These are phyloP conservation scores for Dipus sagitta DNA, from an alignment of 2,797 vertebrate genomes.

Conservation along the genomic window DNA sequence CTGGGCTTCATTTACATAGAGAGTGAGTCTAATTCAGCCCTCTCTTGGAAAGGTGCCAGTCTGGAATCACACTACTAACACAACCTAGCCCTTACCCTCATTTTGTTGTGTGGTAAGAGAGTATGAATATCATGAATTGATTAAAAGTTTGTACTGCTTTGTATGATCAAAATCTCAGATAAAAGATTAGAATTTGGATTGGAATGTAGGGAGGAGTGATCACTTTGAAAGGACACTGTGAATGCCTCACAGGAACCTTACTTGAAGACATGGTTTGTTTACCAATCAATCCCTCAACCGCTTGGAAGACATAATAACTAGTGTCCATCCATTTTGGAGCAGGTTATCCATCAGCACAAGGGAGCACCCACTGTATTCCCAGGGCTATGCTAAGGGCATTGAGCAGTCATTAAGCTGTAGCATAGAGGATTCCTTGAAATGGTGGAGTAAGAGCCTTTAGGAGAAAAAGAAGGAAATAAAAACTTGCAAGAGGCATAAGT, in stretches of 20 bases:
- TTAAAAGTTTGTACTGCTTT: constrained; percentile 10
- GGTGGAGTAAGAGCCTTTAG: neutral
- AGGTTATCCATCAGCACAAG: neutral
- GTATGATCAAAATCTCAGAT: neutral
- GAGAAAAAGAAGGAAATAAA: neutral
- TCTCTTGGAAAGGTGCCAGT: neutral
- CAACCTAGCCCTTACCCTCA: neutral
- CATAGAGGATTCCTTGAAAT: neutral
- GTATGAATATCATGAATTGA: neutral
- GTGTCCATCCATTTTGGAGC: neutral
- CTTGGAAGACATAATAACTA: neutral
- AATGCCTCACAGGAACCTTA: neutral
- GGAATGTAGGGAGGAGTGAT: neutral
- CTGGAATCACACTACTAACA: neutral
- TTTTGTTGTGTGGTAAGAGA: neutral
- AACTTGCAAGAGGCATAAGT: neutral
- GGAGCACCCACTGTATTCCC: neutral
- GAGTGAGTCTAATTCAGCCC: neutral
- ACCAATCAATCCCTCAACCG: neutral
- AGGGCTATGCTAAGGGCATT: neutral
- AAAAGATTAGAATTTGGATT: neutral
- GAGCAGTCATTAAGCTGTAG: neutral
- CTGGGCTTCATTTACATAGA: neutral
- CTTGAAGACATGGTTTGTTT: neutral
- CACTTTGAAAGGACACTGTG: neutral